Conservation (phyloP, 2,113 vertebrate genomes). For the Epinephelus moara region DNA sequence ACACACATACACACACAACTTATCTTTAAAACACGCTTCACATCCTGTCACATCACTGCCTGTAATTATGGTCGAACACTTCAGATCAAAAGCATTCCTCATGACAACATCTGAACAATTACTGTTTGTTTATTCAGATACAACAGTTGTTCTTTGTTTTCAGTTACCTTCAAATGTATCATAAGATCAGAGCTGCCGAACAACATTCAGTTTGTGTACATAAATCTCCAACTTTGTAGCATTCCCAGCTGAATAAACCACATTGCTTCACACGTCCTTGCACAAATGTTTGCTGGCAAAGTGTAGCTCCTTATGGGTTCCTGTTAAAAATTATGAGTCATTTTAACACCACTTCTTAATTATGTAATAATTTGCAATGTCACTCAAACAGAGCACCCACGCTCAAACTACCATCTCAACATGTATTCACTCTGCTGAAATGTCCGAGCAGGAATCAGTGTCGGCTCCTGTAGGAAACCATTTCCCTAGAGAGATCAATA, state of each 20-base stretch:
- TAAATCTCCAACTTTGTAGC: neutral
- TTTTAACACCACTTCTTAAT: constrained; percentile 58
- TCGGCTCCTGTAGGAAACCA: neutral
- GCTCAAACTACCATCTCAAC: neutral
- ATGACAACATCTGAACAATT: neutral
- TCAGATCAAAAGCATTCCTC: neutral
- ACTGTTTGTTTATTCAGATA: constrained; percentile 3
- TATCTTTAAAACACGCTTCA: constrained; percentile 24
- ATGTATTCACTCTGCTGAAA: neutral
- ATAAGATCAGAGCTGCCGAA: neutral
- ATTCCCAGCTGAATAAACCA: constrained; percentile 7
- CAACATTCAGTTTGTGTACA: neutral
- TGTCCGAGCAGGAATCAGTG: constrained; percentile 1
- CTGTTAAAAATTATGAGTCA: constrained; percentile 71
- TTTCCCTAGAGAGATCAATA: neutral
- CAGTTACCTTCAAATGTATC: neutral
- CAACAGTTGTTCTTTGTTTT: constrained; percentile 1
- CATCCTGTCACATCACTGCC: constrained; percentile 9
- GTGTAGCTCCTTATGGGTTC: constrained; percentile 51
- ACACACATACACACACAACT: neutral
- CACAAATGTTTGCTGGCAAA: constrained; percentile 57
- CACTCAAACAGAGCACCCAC: constrained; percentile 53
- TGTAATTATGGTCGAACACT: neutral
- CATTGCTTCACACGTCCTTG: constrained; percentile 45
- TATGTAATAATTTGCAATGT: constrained; percentile 53